These are phyloP conservation scores for Rhadinocentrus ornatus DNA, from an alignment of 2,797 vertebrate species.

Conservation along the genomic window DNA sequence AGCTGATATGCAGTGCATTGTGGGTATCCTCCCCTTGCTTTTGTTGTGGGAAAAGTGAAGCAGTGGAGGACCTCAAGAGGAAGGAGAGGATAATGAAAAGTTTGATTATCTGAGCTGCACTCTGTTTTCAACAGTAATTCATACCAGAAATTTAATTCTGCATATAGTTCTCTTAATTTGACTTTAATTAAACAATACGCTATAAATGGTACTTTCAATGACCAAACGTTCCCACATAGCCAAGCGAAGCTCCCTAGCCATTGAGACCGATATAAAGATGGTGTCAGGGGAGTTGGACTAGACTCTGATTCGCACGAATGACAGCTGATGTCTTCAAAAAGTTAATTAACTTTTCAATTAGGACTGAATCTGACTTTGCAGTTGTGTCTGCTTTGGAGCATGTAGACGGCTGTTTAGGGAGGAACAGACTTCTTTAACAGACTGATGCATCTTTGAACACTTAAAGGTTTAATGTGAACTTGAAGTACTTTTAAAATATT, in stretches of 20 bases:
- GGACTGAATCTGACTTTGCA: constrained; percentile 86
- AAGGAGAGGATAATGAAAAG: constrained; percentile 91
- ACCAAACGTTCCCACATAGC: constrained; percentile 91
- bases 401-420: constrained; percentile 59
- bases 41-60: constrained; percentile 62
- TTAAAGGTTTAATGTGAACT: constrained; percentile 49
- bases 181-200: constrained; percentile 97
- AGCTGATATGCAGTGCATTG: constrained; percentile 59
- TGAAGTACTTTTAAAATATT: neutral
- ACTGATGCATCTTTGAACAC: constrained; percentile 51
- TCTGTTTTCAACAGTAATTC: constrained; percentile 90
- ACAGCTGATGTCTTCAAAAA: constrained; percentile 97
- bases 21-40: constrained; percentile 72
- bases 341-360: constrained; percentile 99
- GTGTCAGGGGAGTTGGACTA: constrained; percentile 85
- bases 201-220: constrained; percentile 92
- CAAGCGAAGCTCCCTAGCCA: constrained; percentile 89
- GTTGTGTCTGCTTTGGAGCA: constrained; percentile 80
- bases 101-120: constrained; percentile 91
- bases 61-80: constrained; percentile 87
- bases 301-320: constrained; percentile 91
- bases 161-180: constrained; percentile 93
- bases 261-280: constrained; percentile 87
- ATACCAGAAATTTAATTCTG: constrained; percentile 92
- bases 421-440: constrained; percentile 47